phyloP scores from a whole-genome alignment of 2,113 vertebrate genomes.

The Leucoraja erinaceus region DNA sequence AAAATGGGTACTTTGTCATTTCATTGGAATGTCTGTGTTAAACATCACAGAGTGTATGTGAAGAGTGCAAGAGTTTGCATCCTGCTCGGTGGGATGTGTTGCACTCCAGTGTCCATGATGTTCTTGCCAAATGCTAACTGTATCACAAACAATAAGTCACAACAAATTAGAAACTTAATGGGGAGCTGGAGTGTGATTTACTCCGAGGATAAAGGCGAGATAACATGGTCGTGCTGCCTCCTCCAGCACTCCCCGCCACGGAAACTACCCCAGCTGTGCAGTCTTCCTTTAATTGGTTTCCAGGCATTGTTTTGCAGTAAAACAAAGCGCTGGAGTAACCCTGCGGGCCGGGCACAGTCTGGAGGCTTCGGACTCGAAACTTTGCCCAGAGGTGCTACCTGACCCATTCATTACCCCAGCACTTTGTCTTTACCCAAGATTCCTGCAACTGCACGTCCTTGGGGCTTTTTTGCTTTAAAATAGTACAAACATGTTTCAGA shows the following conservation, averaged over 20 bases:
- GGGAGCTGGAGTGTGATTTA: background rate
- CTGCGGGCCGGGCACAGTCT: too few species aligned
- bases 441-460: too few species aligned
- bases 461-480: too few species aligned
- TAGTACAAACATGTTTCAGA: too few species aligned
- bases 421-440: too few species aligned
- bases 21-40: conserved; percentile 7
- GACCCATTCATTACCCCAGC: too few species aligned
- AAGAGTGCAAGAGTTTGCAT: background rate
- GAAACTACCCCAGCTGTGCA: background rate
- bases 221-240: background rate
- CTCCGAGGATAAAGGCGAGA: background rate
- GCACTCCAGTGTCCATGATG: too few species aligned
- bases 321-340: too few species aligned
- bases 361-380: too few species aligned
- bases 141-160: background rate
- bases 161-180: background rate
- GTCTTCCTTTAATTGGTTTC: background rate
- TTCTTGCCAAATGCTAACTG: background rate
- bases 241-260: too few species aligned
- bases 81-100: background rate
- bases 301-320: background rate
- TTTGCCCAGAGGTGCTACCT: too few species aligned
- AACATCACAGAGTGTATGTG: background rate
- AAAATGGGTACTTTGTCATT: background rate